phyloP scores from a whole-genome alignment of 2,888 invertebrate species.

The Dione juno region DNA sequence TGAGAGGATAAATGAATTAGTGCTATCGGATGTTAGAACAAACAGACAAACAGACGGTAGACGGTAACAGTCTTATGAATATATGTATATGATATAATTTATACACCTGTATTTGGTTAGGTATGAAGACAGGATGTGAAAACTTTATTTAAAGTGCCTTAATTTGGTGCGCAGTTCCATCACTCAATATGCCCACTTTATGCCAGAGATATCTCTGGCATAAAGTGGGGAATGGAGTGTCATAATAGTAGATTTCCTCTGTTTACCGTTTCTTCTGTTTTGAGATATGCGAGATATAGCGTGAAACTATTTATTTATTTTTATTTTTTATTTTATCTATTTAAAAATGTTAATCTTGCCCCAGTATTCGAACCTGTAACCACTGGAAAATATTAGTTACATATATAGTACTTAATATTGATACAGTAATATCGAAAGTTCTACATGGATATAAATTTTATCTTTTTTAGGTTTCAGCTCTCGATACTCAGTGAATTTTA shows the following conservation, averaged over 20 bases:
- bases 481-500: conserved; percentile 7
- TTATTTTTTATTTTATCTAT: too few species aligned
- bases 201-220: too few species aligned
- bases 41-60: conserved; percentile 10
- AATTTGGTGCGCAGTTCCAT: too few species aligned
- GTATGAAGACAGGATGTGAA: neutral
- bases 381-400: neutral
- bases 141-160: neutral
- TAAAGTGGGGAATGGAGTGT: neutral
- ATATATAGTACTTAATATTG: neutral
- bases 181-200: too few species aligned
- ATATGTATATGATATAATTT: neutral
- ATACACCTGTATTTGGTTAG: neutral
- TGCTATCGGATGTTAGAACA: conserved; percentile 20
- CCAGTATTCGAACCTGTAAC: too few species aligned
- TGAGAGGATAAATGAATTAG: conserved; percentile 25
- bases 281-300: neutral
- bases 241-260: neutral
- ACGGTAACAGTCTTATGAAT: neutral
- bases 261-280: neutral
- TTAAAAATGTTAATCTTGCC: too few species aligned
- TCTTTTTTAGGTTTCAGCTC: neutral
- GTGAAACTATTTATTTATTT: neutral
- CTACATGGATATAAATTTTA: neutral
- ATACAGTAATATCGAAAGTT: neutral